These are phyloP conservation scores for Pterocles gutturalis DNA, from an alignment of 2,113 vertebrate species.

Conservation along the genomic window DNA sequence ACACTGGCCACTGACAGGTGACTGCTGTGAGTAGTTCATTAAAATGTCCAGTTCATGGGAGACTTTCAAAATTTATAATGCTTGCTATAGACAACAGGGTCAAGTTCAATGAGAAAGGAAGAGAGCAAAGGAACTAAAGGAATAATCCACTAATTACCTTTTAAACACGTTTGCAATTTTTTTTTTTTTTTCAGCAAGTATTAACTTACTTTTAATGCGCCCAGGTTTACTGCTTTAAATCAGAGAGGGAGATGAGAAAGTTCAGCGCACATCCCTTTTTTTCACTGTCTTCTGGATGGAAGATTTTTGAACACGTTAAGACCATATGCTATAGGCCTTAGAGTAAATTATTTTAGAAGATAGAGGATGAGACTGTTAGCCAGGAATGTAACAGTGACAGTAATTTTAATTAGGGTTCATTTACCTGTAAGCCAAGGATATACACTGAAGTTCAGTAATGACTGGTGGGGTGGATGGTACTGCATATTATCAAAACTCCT, in stretches of 20 bases:
- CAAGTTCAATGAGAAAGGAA: conserved; percentile 77
- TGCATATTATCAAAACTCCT: background rate
- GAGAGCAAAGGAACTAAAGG: conserved; percentile 49
- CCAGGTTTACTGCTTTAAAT: background rate
- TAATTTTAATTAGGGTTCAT: conserved; percentile 5
- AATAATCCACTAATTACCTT: conserved; percentile 70
- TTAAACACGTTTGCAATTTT: conserved; percentile 58
- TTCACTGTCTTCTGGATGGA: background rate
- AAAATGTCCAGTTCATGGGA: conserved; percentile 79
- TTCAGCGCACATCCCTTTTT: conserved; percentile 4
- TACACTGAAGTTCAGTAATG: background rate
- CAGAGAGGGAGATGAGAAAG: background rate
- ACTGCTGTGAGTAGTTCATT: conserved; percentile 82
- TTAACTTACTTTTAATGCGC: conserved; percentile 43
- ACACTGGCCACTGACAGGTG: conserved; percentile 73
- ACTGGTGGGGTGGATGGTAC: background rate
- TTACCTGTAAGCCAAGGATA: background rate
- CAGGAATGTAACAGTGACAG: background rate
- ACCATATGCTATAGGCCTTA: background rate
- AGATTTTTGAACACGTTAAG: conserved; percentile 5
- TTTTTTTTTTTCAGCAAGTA: conserved; percentile 37
- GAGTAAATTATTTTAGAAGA: background rate
- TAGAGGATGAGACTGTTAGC: background rate
- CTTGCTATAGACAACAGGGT: conserved; percentile 75
- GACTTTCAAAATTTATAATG: conserved; percentile 82